Conservation (phyloP, 2,797 vertebrate species). For the Micrastur ruficollis region DNA sequence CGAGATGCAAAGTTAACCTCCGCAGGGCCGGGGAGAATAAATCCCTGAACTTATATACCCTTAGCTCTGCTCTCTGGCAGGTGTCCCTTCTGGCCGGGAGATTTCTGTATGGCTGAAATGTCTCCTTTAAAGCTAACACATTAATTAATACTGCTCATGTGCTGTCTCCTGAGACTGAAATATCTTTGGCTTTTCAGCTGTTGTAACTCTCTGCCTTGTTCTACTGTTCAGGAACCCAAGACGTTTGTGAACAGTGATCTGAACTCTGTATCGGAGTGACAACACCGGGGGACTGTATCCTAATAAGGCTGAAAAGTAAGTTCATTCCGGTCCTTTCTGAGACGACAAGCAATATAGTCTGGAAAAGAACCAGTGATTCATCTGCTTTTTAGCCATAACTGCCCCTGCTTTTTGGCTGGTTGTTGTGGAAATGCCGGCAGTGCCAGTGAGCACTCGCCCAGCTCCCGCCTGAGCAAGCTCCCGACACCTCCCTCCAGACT, state of each 20-base stretch:
- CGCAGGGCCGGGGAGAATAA: neutral
- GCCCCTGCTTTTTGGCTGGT: neutral
- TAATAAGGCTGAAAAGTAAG: neutral
- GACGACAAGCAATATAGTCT: neutral
- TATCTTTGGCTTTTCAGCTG: neutral
- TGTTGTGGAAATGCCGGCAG: neutral
- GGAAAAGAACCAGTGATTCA: neutral
- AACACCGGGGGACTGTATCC: neutral
- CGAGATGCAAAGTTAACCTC: neutral
- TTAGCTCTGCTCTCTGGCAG: neutral
- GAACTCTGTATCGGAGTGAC: neutral
- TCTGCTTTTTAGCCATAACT: neutral
- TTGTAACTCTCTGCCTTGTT: neutral
- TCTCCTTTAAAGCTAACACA: neutral
- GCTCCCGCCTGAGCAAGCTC: neutral
- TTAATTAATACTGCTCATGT: neutral
- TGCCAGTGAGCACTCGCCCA: accelerated
- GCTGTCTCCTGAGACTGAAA: neutral
- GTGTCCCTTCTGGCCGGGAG: neutral
- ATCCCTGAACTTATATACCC: neutral
- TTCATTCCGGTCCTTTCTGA: neutral
- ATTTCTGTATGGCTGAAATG: neutral
- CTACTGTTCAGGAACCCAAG: neutral
- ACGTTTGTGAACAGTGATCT: neutral
- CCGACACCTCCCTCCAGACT: neutral